phyloP scores from a whole-genome alignment of 2,888 invertebrate species.

The Miltochrista miniata region DNA sequence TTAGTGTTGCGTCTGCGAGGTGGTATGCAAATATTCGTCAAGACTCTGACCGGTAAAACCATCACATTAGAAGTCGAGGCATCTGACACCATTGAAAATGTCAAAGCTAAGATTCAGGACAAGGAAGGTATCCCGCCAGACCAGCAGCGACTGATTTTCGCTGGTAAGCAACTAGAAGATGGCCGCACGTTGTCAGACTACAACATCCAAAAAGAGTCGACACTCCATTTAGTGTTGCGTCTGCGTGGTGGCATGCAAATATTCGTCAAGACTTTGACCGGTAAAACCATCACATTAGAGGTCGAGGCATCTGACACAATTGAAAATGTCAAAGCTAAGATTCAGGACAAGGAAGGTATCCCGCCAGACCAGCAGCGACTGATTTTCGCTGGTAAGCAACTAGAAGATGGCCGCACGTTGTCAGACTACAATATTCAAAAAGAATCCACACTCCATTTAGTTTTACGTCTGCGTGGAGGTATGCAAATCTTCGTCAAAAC shows the following conservation, averaged over 20 bases:
- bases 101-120: constrained; percentile 45
- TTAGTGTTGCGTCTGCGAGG: constrained; percentile 40
- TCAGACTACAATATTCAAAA: constrained; percentile 48
- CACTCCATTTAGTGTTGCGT: constrained; percentile 38
- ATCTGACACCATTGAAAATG: constrained; percentile 45
- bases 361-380: constrained; percentile 45
- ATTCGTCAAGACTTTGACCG: constrained; percentile 42
- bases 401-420: constrained; percentile 42
- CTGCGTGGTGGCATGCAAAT: constrained; percentile 47
- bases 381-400: constrained; percentile 45
- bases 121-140: constrained; percentile 47
- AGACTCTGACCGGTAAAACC: constrained; percentile 43
- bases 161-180: constrained; percentile 45
- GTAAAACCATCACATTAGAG: constrained; percentile 42
- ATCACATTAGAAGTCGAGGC: constrained; percentile 44
- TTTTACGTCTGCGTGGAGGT: constrained; percentile 42
- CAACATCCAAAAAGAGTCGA: constrained; percentile 45
- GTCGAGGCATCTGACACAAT: constrained; percentile 45
- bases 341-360: constrained; percentile 47
- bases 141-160: constrained; percentile 44
- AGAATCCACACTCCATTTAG: constrained; percentile 41
- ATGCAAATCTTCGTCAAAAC: constrained; percentile 49
- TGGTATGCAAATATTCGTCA: constrained; percentile 49
- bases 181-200: constrained; percentile 43
- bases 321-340: constrained; percentile 45